A percentile compares a stretch with the other conserved stretches of the same genome.
These are phyloP conservation scores for Bembecia ichneumoniformis DNA, from an alignment of 2,888 invertebrate species.

Conservation along the genomic window DNA sequence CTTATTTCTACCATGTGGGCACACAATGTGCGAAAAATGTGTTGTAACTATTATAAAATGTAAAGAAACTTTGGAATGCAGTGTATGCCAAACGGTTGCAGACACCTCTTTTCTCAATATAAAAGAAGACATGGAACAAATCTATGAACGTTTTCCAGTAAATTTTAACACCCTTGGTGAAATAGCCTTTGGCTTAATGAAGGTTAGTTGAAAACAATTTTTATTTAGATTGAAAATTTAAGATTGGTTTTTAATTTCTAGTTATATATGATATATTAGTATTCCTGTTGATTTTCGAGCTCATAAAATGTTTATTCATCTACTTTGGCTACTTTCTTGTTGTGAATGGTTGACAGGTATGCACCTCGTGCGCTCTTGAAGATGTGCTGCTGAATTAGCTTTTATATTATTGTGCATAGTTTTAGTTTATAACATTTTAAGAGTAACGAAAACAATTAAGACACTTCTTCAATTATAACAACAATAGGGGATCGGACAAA, in stretches of 20 bases:
- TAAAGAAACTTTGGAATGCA: constrained; percentile 59
- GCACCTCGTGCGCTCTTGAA: no score
- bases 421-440: no score
- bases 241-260: background rate
- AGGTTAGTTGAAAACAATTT: constrained; percentile 24
- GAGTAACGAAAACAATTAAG: no score
- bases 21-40: constrained; percentile 78
- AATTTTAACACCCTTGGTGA: constrained; percentile 52
- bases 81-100: constrained; percentile 51
- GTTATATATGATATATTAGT: no score
- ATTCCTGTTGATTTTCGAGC: no score
- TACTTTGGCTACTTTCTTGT: no score
- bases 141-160: constrained; percentile 45
- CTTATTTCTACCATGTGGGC: constrained; percentile 76
- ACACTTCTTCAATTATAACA: no score
- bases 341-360: no score
- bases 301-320: no score
- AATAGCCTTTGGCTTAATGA: constrained; percentile 29
- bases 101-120: constrained; percentile 24
- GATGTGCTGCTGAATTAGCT: no score
- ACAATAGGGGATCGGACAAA: no score
- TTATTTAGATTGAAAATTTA: constrained; percentile 3
- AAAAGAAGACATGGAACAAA: constrained; percentile 24
- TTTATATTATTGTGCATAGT: no score
- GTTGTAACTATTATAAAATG: constrained; percentile 45